Evolutionary conservation across 1,140 invertebrate genomes (phyloP).

Genomic region (Cyrtorhinus lividipennis): DNA sequence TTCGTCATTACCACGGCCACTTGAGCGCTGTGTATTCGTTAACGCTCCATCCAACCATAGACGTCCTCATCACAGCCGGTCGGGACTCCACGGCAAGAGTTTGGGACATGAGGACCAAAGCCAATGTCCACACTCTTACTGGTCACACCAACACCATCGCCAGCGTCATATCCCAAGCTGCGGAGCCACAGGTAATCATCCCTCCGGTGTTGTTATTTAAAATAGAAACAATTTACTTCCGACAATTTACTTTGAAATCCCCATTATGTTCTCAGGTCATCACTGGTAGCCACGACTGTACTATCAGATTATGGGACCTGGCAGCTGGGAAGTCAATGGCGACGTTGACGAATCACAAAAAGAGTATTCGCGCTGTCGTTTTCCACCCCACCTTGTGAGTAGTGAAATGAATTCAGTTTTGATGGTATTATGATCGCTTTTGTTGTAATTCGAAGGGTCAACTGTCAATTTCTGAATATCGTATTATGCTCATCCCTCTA

Average conservation of each 20-base stretch:
- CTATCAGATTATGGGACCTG: slow-evolving; percentile 91
- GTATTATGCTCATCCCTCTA: no score
- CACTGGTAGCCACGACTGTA: slow-evolving; percentile 69
- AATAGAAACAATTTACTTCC: no score
- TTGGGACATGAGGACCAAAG: slow-evolving; percentile 99
- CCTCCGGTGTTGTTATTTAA: no score
- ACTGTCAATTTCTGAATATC: no score
- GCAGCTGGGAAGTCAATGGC: slow-evolving; percentile 87
- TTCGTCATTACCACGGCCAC: slow-evolving; percentile 98
- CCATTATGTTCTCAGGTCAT: slow-evolving; percentile 47
- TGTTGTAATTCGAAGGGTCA: no score
- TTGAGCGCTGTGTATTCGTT: slow-evolving; percentile 91
- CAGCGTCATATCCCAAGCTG: slow-evolving; percentile 77
- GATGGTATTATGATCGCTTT: no score
- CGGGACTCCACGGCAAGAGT: slow-evolving; percentile 90
- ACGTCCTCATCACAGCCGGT: slow-evolving; percentile 86
- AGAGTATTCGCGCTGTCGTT: slow-evolving; percentile 82
- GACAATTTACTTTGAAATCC: no score
- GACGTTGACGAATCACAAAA: slow-evolving; percentile 98
- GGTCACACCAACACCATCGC: slow-evolving; percentile 97
- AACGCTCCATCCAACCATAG: slow-evolving; percentile 88
- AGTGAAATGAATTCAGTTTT: background rate
- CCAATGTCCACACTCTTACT: slow-evolving; percentile 90
- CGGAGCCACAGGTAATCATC: slow-evolving; percentile 78
- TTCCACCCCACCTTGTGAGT: slow-evolving; percentile 76